phyloP scores from a whole-genome alignment of 35 echinoderm and acorn worm species.

The Anneissia japonica region DNA sequence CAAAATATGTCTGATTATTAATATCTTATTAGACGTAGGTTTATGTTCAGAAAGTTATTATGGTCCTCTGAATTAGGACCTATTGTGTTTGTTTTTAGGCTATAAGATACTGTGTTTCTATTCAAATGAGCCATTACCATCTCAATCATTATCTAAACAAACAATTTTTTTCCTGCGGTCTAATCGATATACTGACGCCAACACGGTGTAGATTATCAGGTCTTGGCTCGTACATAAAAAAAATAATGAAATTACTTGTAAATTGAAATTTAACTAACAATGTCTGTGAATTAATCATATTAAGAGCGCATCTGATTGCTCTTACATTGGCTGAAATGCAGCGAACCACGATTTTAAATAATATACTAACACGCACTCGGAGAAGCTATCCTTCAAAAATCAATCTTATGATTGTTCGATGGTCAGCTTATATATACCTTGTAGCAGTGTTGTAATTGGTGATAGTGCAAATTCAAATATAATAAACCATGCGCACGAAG shows the following conservation, averaged over 20 bases:
- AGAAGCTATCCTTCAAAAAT: neutral
- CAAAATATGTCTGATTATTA: neutral
- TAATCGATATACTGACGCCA: neutral
- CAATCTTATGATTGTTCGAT: neutral
- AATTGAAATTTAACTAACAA: constrained; percentile 2
- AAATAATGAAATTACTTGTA: neutral
- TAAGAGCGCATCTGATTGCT: neutral
- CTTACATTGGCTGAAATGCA: neutral
- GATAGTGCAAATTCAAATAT: neutral
- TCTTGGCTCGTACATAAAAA: neutral
- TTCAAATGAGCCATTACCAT: neutral
- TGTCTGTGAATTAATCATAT: neutral
- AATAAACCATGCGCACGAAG: neutral
- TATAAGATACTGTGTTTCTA: neutral
- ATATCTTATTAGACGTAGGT: neutral
- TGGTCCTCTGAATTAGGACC: neutral
- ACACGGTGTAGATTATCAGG: neutral
- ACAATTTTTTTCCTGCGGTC: neutral
- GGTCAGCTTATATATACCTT: neutral
- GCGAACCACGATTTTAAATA: neutral
- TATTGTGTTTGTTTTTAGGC: neutral
- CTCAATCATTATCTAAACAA: neutral
- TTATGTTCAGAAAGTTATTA: neutral
- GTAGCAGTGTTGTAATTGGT: neutral
- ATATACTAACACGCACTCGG: neutral